Evolutionary conservation across 1,140 invertebrate genomes (phyloP).

Genomic region (Trachelipus rathkii): DNA sequence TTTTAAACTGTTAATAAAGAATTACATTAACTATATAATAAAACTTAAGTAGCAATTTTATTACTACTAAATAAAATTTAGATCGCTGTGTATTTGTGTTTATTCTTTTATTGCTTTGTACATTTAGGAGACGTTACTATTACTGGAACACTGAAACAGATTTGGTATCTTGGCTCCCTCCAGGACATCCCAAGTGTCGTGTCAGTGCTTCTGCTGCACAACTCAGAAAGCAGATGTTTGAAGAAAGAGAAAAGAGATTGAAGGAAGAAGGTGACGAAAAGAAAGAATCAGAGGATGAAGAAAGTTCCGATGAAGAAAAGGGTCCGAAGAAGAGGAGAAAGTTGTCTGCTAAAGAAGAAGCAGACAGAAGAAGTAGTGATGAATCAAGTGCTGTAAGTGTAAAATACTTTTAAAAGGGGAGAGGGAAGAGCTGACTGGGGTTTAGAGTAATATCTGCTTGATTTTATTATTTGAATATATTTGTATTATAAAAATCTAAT

Average conservation of each 20-base stretch:
- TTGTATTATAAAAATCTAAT: too few relatives aligned
- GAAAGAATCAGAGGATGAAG: conserved; percentile 35
- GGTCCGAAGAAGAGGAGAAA: conserved; percentile 18
- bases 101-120: too few relatives aligned
- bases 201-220: conserved; percentile 76
- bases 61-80: too few relatives aligned
- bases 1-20: too few relatives aligned
- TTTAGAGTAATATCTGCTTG: too few relatives aligned
- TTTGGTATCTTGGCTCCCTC: conserved; percentile 90
- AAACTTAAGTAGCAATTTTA: too few relatives aligned
- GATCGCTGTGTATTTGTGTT: too few relatives aligned
- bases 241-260: conserved; percentile 49
- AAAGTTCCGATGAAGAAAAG: conserved; percentile 8
- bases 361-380: not conserved
- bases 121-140: conserved; percentile 69
- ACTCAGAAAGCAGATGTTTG: conserved; percentile 55
- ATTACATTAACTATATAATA: too few relatives aligned
- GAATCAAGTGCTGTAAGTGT: not conserved
- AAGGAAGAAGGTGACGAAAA: conserved; percentile 46
- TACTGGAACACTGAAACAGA: conserved; percentile 92
- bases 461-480: too few relatives aligned
- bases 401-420: not conserved
- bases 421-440: not conserved
- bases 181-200: conserved; percentile 79
- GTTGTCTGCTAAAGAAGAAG: not conserved